Evolutionary conservation across 2,113 vertebrate genomes (phyloP).

Genomic region (human): DNA sequence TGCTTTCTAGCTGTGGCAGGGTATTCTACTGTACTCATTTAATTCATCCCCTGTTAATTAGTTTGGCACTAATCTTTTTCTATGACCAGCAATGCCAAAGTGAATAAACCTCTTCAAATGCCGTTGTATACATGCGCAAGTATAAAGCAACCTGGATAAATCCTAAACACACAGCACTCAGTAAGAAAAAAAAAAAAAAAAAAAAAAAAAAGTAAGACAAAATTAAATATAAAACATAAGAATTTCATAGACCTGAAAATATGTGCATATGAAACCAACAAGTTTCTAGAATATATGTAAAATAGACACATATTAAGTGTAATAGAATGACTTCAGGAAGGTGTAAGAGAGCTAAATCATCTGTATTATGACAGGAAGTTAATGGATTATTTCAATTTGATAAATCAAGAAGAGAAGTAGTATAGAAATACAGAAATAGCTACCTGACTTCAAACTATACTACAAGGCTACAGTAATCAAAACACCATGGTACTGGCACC

Average conservation of each 20-base stretch:
- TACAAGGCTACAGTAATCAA: no score
- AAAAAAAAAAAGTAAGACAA: not conserved
- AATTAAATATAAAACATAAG: not conserved
- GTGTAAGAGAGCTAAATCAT: not conserved
- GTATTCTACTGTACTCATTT: not conserved
- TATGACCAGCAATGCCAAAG: not conserved
- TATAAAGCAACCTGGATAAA: not conserved
- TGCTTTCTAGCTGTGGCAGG: not conserved
- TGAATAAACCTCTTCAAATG: not conserved
- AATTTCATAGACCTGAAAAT: constrained; percentile 12
- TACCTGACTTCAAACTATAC: no score
- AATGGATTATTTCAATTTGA: constrained; percentile 40
- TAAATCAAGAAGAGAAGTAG: constrained; percentile 34
- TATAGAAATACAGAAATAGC: not conserved
- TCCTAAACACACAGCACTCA: not conserved
- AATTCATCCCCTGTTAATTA: not conserved
- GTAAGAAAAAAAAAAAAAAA: not conserved
- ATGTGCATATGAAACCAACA: not conserved
- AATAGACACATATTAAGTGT: not conserved
- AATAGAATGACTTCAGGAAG: not conserved
- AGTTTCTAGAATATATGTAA: not conserved
- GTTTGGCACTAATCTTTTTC: not conserved
- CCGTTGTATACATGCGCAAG: not conserved
- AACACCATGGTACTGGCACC: no score
- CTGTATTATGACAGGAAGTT: not conserved